Evolutionary conservation across 2,797 vertebrate genomes (phyloP), one percentile per base, ranked within the genome.

Genomic region (Typhlichthys subterraneus): DNA sequence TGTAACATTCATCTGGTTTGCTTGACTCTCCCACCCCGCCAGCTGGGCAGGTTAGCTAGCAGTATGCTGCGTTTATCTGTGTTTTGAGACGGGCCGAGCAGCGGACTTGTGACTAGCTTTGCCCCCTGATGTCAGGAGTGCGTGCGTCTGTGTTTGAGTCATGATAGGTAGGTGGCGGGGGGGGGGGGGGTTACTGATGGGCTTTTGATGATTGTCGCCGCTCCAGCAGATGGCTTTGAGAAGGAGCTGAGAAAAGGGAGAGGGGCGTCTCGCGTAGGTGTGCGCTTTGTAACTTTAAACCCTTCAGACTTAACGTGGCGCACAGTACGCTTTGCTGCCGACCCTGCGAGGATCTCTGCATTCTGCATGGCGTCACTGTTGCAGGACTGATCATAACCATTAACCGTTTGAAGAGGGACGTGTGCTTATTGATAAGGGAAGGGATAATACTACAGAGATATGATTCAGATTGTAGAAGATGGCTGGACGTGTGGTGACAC

Each of bases 161-260:
- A 38, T 38, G 33, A 38, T 6, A 7, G 33, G 33, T 38, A 7
- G 7, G 33, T 38, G 23, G 23, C 23, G 4, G 23, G 1, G 15
- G 15, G 19, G 2, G 19, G 23, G 23, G 23, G 23, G 23, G 23
- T 29, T 4, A 29, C 33, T 2, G 33, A 38, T 56, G 51, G 69
- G 68, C 33, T 45, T 72, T 67, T 75, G 65, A 81, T 67, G 83
- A 75, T 69, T 64, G 77, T 48, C 47, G 74, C 67, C 69, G 67
- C 72, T n/a, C 12, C 57, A 85, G 67, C 87, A 88, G 85, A 87
- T 83, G 74, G 76, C 85, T 87, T 84, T 57, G 31, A 53, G 15
- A 53, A 9, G 17, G 15, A 23, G 51, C 3, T 2, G 17, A 11
- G 17, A 11, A 53, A 11, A 53, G 15, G 1, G 3, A 53, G 14